Conservation (phyloP, 64 coral and sea anemone genomes). For the Montipora capricornis region DNA sequence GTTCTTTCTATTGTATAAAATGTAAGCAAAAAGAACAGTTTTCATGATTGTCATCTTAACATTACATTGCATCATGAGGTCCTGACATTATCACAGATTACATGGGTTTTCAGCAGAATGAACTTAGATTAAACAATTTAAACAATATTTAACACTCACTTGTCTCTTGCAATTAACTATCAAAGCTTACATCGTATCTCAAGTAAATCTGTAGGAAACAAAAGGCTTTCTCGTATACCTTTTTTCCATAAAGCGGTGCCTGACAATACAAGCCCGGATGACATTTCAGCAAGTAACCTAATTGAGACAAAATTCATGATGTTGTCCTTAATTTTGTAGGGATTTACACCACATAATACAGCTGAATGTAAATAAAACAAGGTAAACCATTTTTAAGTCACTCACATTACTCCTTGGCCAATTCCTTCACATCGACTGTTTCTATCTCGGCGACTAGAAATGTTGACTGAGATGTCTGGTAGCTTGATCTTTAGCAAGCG, state of each 20-base stretch:
- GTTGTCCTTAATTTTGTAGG: background rate
- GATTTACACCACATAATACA: background rate
- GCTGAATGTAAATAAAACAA: no score
- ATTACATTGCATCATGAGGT: no score
- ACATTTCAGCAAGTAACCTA: constrained; percentile 62
- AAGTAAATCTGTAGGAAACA: background rate
- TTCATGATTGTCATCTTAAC: no score
- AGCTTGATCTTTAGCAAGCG: constrained; percentile 28
- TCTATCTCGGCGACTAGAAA: constrained; percentile 39
- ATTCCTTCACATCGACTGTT: constrained; percentile 61
- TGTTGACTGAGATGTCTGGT: constrained; percentile 6
- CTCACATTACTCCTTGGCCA: constrained; percentile 62
- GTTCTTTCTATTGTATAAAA: no score
- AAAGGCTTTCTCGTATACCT: background rate
- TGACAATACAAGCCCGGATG: constrained; percentile 29
- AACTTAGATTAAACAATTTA: no score
- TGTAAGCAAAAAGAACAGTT: no score
- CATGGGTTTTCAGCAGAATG: no score
- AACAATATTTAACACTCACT: no score
- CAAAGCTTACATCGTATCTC: no score
- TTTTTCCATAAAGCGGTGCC: constrained; percentile 66
- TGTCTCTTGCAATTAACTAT: no score
- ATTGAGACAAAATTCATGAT: background rate
- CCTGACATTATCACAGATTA: no score
- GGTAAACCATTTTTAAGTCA: background rate